Percentiles rank a stretch among this genome's conserved stretches.
Evolutionary conservation across 2,888 invertebrate species (phyloP).

Genomic region (Eugnorisma glareosa): DNA sequence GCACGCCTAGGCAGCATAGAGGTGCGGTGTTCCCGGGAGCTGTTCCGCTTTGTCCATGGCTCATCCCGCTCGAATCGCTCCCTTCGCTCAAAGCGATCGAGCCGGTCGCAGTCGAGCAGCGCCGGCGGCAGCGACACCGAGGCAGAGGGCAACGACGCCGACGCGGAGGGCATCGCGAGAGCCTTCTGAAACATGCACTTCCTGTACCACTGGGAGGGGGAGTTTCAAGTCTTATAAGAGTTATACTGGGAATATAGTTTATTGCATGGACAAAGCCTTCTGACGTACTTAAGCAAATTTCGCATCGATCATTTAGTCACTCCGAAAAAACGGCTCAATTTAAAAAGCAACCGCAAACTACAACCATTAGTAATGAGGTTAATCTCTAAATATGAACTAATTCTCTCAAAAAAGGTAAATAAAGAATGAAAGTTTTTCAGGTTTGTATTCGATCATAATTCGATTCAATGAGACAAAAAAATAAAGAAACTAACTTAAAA

Average conservation of each 20-base stretch:
- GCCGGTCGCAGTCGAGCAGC: conserved; percentile 30
- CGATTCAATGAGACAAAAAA: no score
- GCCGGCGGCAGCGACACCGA: conserved; percentile 8
- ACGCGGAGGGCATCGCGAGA: conserved; percentile 75
- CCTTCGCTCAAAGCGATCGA: conserved; percentile 16
- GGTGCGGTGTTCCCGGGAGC: conserved; percentile 63
- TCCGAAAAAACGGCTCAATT: not conserved
- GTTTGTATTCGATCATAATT: no score
- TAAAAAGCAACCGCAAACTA: not conserved
- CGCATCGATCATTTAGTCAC: not conserved
- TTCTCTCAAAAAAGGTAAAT: no score
- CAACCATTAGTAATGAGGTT: not conserved
- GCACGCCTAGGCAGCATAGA: conserved; percentile 74
- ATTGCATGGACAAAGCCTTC: not conserved
- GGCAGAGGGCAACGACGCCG: conserved; percentile 46
- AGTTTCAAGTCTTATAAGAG: not conserved
- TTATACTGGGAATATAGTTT: not conserved
- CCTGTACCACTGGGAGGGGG: conserved; percentile 32
- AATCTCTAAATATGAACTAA: not conserved
- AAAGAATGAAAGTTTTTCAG: no score
- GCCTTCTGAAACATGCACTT: conserved; percentile 81
- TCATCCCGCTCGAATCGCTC: conserved; percentile 54
- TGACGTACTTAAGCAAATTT: not conserved
- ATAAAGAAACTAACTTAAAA: no score
- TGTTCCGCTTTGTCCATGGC: conserved; percentile 60